Conservation (phyloP, 2,797 vertebrate species). For the Siniperca undulata region DNA sequence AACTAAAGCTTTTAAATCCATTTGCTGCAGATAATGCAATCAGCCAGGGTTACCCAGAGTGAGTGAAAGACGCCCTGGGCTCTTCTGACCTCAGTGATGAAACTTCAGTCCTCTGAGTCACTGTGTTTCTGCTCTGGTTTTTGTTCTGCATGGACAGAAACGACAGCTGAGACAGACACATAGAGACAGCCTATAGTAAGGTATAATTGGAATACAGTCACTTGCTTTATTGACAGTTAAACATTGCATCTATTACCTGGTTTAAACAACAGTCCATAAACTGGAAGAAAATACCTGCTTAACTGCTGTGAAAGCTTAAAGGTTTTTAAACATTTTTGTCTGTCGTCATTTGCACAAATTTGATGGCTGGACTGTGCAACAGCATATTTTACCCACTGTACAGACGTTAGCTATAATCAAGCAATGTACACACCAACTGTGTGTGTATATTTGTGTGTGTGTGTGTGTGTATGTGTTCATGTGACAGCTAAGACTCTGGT, state of each 20-base stretch:
- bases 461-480: neutral
- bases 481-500: neutral
- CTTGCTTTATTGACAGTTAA: neutral
- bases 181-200: constrained; percentile 20
- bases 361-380: neutral
- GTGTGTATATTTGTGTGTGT: neutral
- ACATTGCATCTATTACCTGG: neutral
- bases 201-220: neutral
- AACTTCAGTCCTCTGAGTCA: constrained; percentile 59
- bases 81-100: constrained; percentile 64
- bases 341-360: neutral
- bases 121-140: constrained; percentile 56
- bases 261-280: neutral
- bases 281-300: neutral
- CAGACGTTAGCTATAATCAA: neutral
- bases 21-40: constrained; percentile 77
- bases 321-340: neutral
- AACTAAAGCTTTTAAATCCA: constrained; percentile 76
- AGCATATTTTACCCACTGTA: no score
- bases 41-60: constrained; percentile 60
- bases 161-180: constrained; percentile 24
- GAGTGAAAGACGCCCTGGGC: constrained; percentile 59
- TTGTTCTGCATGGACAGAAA: constrained; percentile 34
- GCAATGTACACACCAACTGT: neutral
- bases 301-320: neutral